These are phyloP conservation scores for Nothocercus julius DNA, from an alignment of 2,113 vertebrate genomes.

Conservation along the genomic window DNA sequence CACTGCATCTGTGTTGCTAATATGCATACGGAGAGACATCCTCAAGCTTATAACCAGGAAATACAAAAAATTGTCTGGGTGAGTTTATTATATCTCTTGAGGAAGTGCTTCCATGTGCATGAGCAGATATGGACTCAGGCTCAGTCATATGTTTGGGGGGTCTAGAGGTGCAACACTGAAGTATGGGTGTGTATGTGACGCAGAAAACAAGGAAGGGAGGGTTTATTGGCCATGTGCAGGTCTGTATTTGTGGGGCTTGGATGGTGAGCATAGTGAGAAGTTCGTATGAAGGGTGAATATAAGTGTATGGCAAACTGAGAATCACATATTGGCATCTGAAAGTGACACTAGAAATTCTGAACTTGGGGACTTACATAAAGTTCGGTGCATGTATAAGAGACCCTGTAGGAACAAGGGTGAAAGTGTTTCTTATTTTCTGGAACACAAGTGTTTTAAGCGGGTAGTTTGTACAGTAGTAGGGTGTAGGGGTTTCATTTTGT, in stretches of 20 bases:
- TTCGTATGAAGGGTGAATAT: neutral
- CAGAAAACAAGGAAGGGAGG: neutral
- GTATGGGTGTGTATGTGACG: neutral
- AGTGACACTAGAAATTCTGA: neutral
- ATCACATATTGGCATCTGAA: neutral
- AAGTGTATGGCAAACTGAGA: neutral
- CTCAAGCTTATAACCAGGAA: neutral
- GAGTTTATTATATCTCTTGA: neutral
- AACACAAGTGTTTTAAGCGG: neutral
- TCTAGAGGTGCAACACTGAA: neutral
- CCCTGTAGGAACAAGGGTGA: neutral
- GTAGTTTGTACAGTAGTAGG: neutral
- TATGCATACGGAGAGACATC: rapidly evolving
- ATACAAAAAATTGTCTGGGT: neutral
- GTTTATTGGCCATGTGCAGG: neutral
- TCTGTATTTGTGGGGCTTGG: neutral
- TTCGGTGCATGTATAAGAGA: neutral
- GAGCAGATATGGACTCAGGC: neutral
- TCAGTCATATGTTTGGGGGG: neutral
- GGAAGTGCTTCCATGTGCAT: neutral
- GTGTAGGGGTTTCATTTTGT: neutral
- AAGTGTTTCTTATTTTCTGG: rapidly evolving
- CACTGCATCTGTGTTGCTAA: neutral
- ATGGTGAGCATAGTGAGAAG: neutral
- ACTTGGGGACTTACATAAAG: neutral